Conservation (phyloP, 1,140 invertebrate species). For the Drosophila pectinifera region DNA sequence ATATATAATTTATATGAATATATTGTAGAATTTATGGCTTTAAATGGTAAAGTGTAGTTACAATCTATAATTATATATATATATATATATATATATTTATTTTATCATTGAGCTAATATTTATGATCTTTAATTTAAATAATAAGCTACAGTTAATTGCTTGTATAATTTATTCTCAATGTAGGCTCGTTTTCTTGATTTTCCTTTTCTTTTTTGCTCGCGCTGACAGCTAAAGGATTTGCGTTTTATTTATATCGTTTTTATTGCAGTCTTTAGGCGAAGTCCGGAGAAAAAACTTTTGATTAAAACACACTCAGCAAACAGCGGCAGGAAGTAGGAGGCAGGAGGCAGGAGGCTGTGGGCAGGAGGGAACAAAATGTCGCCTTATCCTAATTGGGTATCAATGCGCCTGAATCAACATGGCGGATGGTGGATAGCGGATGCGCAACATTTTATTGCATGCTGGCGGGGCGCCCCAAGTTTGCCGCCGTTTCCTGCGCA, state of each 20-base stretch:
- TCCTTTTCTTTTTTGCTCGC: constrained; percentile 13
- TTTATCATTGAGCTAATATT: too few species aligned
- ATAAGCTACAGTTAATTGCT: neutral
- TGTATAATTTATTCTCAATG: neutral
- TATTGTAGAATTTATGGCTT: neutral
- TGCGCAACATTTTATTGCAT: constrained; percentile 82
- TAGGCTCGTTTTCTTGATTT: constrained; percentile 25
- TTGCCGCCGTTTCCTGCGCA: constrained; percentile 61
- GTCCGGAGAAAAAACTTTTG: constrained; percentile 60
- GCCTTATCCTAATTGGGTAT: constrained; percentile 83
- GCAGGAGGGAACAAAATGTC: constrained; percentile 45
- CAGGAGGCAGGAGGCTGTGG: neutral
- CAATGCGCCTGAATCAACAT: constrained; percentile 78
- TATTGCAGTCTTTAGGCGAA: constrained; percentile 62
- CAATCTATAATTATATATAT: too few species aligned
- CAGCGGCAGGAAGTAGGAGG: constrained; percentile 12
- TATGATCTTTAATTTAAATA: neutral
- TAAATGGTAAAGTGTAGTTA: neutral
- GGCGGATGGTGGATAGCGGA: constrained; percentile 35
- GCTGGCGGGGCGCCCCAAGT: constrained; percentile 48
- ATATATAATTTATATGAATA: too few species aligned
- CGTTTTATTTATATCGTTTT: constrained; percentile 75
- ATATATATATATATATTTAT: too few species aligned
- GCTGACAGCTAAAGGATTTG: constrained; percentile 74
- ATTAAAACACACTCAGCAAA: constrained; percentile 77